Base-by-base conservation (phyloP, 1,140 invertebrate genomes). In the Caerostris extrusa region DNA sequence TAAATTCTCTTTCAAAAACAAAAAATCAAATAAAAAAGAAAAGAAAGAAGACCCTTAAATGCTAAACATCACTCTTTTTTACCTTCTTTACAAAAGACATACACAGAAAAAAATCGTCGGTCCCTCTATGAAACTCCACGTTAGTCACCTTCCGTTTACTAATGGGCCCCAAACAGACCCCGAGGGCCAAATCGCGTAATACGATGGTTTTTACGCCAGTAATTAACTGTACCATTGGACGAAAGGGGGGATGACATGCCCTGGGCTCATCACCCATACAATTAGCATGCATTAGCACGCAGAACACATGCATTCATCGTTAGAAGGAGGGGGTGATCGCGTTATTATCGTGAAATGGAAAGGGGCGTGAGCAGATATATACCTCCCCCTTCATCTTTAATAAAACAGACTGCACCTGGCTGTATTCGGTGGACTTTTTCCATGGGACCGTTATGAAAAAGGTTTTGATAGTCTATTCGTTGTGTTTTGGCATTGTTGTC, bases 231-330 rank as follows among this genome's bases (percentile, higher is more conserved):
- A 58, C 57, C 88, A 55, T 56, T 69, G 55, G 86, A 56, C 19
- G 67, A 56, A 67, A 61, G 50, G 58, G 81, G 60, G 60, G 77
- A 56, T 14, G 50, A 83, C 64, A 86, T 87, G 82, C 82, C 82
- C 64, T 57, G 34, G 83, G 82, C 85, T 88, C 92, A 93, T 93
- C 92, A 93, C 85, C 92, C 92, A 93, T 93, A 82, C 92, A 93
- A 93, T 93, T 93, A 93, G 92, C 92, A 93, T 93, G 92, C 86
- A 93, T 93, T 93, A 93, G 92, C 86, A 93, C 67, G 61, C 92
- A 82, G 53, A 82, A 86, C 86, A 69, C 86, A 82, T 34, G 69
- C 19, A 58, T 14, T 61, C 10, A 58, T 34, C 60, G 14, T 8
- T 86, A 14, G 67, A 8, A 58, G 55, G 83, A 53, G 34, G 19